Evolutionary conservation across 2,797 vertebrate genomes (phyloP).

Genomic region (Sebastes melanostomus): DNA sequence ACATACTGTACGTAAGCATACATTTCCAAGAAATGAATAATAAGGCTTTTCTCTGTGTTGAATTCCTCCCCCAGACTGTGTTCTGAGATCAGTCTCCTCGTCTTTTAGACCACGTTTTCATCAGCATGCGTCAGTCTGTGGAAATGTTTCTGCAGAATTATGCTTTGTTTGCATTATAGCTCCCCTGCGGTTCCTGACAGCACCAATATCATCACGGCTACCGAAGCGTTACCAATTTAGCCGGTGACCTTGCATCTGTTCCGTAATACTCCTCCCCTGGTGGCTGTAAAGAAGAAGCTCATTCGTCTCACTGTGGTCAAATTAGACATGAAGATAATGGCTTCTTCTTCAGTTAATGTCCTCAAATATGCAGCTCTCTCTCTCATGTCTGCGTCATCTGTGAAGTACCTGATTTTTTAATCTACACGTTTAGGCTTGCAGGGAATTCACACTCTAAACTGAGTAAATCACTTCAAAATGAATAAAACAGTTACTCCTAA

Average conservation of each 20-base stretch:
- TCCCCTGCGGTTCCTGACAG: slow-evolving; percentile 15
- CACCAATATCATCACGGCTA: slow-evolving; percentile 4
- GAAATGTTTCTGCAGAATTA: slow-evolving; percentile 11
- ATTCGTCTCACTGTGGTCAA: slow-evolving; percentile 32
- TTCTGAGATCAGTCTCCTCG: neutral
- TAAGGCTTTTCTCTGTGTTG: neutral
- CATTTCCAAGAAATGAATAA: neutral
- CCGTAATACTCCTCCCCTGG: slow-evolving; percentile 14
- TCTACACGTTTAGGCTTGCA: neutral
- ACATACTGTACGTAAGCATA: slow-evolving; percentile 9
- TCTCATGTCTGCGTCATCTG: neutral
- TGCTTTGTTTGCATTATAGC: slow-evolving; percentile 33
- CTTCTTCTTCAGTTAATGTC: neutral
- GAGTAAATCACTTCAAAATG: neutral
- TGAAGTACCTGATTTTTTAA: neutral
- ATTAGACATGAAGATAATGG: slow-evolving; percentile 18
- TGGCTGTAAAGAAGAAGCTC: slow-evolving; percentile 36
- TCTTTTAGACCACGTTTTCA: neutral
- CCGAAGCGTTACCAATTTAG: slow-evolving; percentile 29
- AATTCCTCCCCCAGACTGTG: neutral
- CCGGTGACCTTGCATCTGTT: slow-evolving; percentile 46
- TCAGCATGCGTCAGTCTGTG: neutral
- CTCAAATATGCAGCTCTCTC: neutral
- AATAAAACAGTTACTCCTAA: neutral
- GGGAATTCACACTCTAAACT: neutral